Evolutionary conservation across 1,140 invertebrate species (phyloP).

Genomic region (Lerema accius): DNA sequence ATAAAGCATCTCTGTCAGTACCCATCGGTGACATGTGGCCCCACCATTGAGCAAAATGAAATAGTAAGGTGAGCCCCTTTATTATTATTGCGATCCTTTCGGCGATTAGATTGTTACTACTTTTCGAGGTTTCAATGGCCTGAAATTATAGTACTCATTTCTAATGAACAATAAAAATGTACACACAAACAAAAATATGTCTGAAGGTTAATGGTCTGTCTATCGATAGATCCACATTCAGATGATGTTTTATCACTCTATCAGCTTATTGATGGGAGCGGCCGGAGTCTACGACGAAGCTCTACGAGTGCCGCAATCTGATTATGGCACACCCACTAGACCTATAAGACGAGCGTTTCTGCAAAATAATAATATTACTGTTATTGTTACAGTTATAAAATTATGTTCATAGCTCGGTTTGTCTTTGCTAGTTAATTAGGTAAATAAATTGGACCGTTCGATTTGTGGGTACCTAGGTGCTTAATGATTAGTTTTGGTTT

Average conservation of each 20-base stretch:
- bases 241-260: conserved; percentile 28
- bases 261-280: conserved; percentile 64
- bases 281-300: conserved; percentile 70
- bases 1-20: conserved; percentile 49
- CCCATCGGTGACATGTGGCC: conserved; percentile 49
- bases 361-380: conserved; percentile 21
- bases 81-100: background rate
- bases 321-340: conserved; percentile 76
- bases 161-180: background rate
- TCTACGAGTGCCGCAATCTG: conserved; percentile 77
- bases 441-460: too few relatives aligned
- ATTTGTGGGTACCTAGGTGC: too few relatives aligned
- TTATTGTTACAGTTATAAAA: too few relatives aligned
- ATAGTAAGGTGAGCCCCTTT: conserved; percentile 68
- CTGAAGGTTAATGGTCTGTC: background rate
- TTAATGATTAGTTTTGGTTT: too few relatives aligned
- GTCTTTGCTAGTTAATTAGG: background rate
- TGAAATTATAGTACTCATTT: too few relatives aligned
- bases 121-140: background rate
- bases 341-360: conserved; percentile 48
- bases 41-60: conserved; percentile 67
- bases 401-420: conserved; percentile 3
- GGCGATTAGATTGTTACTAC: too few relatives aligned
- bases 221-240: conserved; percentile 1
- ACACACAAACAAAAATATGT: conserved; percentile 1